These are phyloP conservation scores for Lycodopsis pacificus DNA, from an alignment of 2,797 vertebrate genomes.

Conservation along the genomic window DNA sequence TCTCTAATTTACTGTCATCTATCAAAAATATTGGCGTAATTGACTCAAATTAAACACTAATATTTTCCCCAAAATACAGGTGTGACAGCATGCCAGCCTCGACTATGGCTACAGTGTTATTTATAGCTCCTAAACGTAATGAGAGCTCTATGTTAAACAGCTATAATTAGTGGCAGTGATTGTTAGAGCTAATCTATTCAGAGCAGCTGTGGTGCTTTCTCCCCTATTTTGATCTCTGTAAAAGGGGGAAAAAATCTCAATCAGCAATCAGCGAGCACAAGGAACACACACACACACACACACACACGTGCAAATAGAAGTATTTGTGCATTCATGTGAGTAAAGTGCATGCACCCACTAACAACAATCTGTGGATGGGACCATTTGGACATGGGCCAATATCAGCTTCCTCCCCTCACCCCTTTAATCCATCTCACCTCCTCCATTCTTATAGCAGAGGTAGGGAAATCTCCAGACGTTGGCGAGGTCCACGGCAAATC, in stretches of 20 bases:
- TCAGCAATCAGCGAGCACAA: conserved; percentile 22
- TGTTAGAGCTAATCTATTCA: conserved; percentile 80
- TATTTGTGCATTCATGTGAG: neutral
- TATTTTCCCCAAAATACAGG: conserved; percentile 6
- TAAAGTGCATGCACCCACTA: neutral
- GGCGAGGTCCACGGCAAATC: conserved; percentile 92
- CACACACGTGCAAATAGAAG: neutral
- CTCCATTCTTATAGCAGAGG: conserved; percentile 94
- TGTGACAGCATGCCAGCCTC: conserved; percentile 24
- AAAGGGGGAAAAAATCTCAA: conserved; percentile 47
- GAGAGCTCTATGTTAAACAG: conserved; percentile 80
- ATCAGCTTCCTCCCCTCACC: neutral
- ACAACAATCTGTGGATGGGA: neutral
- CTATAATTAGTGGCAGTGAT: conserved; percentile 78
- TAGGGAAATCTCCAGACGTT: conserved; percentile 95
- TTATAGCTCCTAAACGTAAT: conserved; percentile 76
- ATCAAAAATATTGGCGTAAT: neutral
- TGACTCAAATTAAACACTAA: neutral
- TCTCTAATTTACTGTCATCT: neutral
- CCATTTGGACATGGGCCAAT: neutral
- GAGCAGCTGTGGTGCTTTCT: conserved; percentile 77
- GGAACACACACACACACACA: conserved; percentile 19
- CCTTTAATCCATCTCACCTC: conserved; percentile 81
- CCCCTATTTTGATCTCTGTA: conserved; percentile 73
- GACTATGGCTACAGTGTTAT: conserved; percentile 53